Base-by-base conservation (phyloP, 2,888 invertebrate genomes). In the Halocaridina rubra region DNA sequence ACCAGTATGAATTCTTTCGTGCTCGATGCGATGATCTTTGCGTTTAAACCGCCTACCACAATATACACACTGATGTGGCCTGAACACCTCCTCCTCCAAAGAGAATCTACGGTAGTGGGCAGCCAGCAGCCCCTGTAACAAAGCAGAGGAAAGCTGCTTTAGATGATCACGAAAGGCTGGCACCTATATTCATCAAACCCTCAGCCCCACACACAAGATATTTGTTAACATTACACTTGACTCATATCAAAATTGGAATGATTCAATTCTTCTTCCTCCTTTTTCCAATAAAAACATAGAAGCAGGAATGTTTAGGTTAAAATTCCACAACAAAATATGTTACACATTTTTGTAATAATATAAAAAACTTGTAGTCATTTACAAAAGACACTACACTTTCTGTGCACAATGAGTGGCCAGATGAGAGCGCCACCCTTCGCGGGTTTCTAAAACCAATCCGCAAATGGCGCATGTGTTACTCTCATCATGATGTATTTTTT, bases 101-200 rank as follows among this genome's bases (percentile, higher is more conserved):
- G 79, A 59, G 59, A 67, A 78, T 72, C 77, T 74, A 61, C 76
- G 82, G 86, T 86, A 86, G 78, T 81, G 86, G 82, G 81, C 82
- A 76, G 86, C 84, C 81, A 81, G 78, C 85, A 82, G 85, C 82
- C 85, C 87, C 87, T 87, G 87, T 80, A 87, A 87, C 85, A 87
- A 81, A 87, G 85, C 85, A 84, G 80, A 79, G 77, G 85, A 84
- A 78, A 81, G 72, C 84, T 74, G 86, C 86, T 84, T 84, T 84
- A 77, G 84, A 82, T 74, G 74, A 72, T 80, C 80, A 72, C 39
- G 71, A 71, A 69, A 69, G 71, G 80, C 72, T 76, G 75, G 74
- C 32, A 39, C 81, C 67, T 75, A 74, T n/a, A 67, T 74, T 75
- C 81, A 32, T 64, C 64, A 32, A 61, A 57, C 57, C 69, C 27